Evolutionary conservation across 2,113 vertebrate genomes (phyloP), one percentile per base, ranked within the genome.

Genomic region (Poeciliopsis occidentalis): DNA sequence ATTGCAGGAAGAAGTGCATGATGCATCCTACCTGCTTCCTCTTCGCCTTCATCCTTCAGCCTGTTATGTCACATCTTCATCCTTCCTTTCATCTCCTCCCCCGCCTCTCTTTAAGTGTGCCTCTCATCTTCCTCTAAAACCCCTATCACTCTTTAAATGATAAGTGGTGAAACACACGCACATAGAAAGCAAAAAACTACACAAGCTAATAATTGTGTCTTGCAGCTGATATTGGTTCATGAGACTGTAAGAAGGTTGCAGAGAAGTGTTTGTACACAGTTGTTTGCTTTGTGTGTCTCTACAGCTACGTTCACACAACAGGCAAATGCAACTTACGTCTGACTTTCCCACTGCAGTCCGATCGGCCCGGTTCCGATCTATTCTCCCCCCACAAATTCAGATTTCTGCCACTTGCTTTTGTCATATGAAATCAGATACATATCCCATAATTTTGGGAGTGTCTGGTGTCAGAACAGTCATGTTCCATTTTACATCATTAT

Each of bases 91-190:
- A 31, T 68, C 67, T 68, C 44, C 41, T 69, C 41, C 47, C 19
- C 41, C 17, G 31, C 24, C 41, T 51, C 19, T 51, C 15, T 17
- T 34, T n/a, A 64, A 64, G 63, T 64, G 63, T 32, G 7, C 8
- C 66, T 30, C 60, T 26, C 44, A 0, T 11, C 47, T 24, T 22
- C 0, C 1, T 32, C 44, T 47, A 47, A 47, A 47, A 17, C 44
- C 17, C 44, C 44, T 39, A 37, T 3, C n/a, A 4, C 54, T 31
- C 12, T 64, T 37, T 37, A 74, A 64, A 32, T 60, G 41, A 74
- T 67, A 64, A 68, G 60, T 51, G 44, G 29, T 37, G 61, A 51
- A 13, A 17, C 61, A 15, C 64, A 89, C 13, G 15, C 71, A 54
- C 60, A 51, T 67, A 71, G 54, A 81, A 69, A 62, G 22, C 3